phyloP scores from a whole-genome alignment of 53 echinoderm and acorn worm species.

The Mesocentrotus franciscanus region DNA sequence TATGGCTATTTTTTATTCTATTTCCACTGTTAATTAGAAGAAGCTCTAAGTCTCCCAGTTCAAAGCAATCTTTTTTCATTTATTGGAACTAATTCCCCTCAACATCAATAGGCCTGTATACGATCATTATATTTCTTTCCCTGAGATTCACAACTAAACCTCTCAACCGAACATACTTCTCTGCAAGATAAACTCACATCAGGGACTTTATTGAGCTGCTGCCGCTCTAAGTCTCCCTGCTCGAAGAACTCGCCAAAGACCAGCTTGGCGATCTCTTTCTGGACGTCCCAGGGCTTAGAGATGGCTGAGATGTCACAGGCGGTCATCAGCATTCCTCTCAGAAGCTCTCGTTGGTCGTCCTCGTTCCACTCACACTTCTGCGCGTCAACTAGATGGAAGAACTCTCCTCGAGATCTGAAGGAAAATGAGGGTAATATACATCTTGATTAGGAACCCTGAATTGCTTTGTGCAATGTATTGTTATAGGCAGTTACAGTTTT shows the following conservation, averaged over 20 bases:
- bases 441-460: not conserved
- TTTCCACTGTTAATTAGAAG: not conserved
- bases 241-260: constrained; percentile 98
- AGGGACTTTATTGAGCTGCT: constrained; percentile 82
- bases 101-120: no score
- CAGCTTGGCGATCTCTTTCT: constrained; percentile 95
- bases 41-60: no score
- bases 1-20: not conserved
- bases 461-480: not conserved
- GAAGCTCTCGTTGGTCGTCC: constrained; percentile 85
- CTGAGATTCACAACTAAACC: not conserved
- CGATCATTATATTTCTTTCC: no score
- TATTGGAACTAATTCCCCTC: not conserved
- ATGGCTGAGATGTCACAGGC: constrained; percentile 98
- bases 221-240: constrained; percentile 94
- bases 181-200: constrained; percentile 11
- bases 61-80: not conserved
- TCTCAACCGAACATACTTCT: not conserved
- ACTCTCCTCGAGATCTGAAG: constrained; percentile 88
- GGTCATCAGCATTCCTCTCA: constrained; percentile 99
- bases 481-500: not conserved
- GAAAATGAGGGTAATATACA: not conserved
- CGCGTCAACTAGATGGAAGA: constrained; percentile 87
- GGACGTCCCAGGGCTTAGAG: constrained; percentile 97
- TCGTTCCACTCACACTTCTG: constrained; percentile 79